Evolutionary conservation across 2,113 vertebrate species (phyloP).

Genomic region (Rhadina sibilatrix): DNA sequence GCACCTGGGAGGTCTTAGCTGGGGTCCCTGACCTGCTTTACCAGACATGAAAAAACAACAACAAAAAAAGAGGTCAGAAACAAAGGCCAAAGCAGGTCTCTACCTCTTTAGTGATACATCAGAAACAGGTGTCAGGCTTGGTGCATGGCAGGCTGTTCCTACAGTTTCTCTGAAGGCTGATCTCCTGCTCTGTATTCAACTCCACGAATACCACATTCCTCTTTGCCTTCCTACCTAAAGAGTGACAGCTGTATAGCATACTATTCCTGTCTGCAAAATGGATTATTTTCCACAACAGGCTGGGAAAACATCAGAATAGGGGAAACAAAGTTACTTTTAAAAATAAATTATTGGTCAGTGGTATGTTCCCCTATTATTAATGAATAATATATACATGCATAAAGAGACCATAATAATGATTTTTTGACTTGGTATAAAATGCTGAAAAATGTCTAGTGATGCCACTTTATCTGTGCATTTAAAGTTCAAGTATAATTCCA

Average conservation of each 20-base stretch:
- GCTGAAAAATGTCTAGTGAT: slow-evolving; percentile 53
- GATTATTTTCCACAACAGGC: slow-evolving; percentile 29
- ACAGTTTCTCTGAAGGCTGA: background rate
- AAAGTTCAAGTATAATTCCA: slow-evolving; percentile 61
- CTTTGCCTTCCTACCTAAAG: slow-evolving; percentile 41
- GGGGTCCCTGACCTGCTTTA: background rate
- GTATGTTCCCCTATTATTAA: background rate
- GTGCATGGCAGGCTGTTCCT: background rate
- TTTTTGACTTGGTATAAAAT: slow-evolving; percentile 50
- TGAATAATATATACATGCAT: slow-evolving; percentile 42
- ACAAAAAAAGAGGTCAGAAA: background rate
- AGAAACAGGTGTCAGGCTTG: background rate
- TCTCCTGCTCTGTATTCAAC: slow-evolving; percentile 27
- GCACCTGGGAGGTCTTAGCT: background rate
- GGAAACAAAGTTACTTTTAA: slow-evolving; percentile 30
- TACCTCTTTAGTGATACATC: background rate
- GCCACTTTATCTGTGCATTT: slow-evolving; percentile 47
- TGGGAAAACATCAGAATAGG: slow-evolving; percentile 27
- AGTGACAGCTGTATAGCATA: slow-evolving; percentile 21
- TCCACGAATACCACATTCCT: background rate
- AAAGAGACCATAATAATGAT: slow-evolving; percentile 1
- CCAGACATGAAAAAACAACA: background rate
- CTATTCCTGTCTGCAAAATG: slow-evolving; percentile 17
- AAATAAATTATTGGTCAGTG: background rate
- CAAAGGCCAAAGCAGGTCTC: background rate